Evolutionary conservation across 1,140 invertebrate genomes (phyloP), one percentile per base, ranked within the genome.

Genomic region (Aphelenchoides besseyi): DNA sequence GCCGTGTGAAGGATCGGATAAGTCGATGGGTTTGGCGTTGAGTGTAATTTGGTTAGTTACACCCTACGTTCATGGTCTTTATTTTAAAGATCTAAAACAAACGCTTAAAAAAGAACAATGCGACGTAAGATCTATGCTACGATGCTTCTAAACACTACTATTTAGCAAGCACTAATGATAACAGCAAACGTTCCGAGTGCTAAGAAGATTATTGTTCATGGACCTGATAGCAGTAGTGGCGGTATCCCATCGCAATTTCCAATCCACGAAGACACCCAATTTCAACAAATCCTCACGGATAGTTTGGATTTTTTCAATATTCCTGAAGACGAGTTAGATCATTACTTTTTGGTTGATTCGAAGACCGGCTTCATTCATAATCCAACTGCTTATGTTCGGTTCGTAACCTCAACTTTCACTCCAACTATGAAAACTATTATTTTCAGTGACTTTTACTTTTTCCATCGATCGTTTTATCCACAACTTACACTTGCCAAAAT

Each of bases 61-160:
- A n/a, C 89, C 89, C 74, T 94, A 92, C 84, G 95, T 99, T 0
- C 94, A 98, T 84, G 96, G 95, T 41, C 95, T 99, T 69, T 96
- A 97, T 90, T 97, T 99, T 79, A 99, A 99, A 87, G 97, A 98
- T 86, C 87, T 99, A 12, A 99, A 99, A 82, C 95, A 98, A 87
- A 97, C 97, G 71, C 86, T 99, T 69, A 89, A 96, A 70, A 98
- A 98, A 85, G 96, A 98, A 85, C 97, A 99, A 84, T 98, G 95
- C 85, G 96, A 99, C 62, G 37, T 74, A 57, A 74, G 29, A 59
- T 41, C 26, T 61, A 55, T 57, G 55, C 61, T 52, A 68, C 18
- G 3, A 71, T 3, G 1, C 48, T 16, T 32, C 16, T 35, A 74
- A 12, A 23, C 23, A 29, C 70, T 30, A 55, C 23, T 33, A 69